These are phyloP conservation scores for Neoniphon sammara DNA, from an alignment of 2,797 vertebrate species.

Conservation along the genomic window DNA sequence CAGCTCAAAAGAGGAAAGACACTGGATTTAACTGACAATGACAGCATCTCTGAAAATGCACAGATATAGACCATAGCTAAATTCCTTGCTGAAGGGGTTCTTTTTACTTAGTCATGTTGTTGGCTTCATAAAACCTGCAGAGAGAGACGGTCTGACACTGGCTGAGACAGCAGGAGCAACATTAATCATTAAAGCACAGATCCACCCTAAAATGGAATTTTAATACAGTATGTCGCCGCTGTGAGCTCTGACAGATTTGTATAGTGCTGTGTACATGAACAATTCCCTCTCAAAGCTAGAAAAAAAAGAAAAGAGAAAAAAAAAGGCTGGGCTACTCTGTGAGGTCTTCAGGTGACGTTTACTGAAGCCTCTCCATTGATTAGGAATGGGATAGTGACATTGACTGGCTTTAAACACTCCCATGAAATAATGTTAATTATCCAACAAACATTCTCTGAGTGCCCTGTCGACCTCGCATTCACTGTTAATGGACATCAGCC, in stretches of 20 bases:
- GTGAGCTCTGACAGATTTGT: constrained; percentile 41
- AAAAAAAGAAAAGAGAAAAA: constrained; percentile 20
- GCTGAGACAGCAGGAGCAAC: constrained; percentile 67
- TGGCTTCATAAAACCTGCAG: constrained; percentile 46
- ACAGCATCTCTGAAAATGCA: constrained; percentile 45
- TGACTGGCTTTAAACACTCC: neutral
- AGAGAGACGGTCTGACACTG: constrained; percentile 51
- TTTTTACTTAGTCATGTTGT: constrained; percentile 56
- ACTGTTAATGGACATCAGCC: neutral
- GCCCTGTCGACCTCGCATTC: neutral
- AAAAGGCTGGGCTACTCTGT: neutral
- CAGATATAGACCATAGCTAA: constrained; percentile 34
- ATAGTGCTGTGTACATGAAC: constrained; percentile 32
- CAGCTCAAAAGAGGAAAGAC: constrained; percentile 34
- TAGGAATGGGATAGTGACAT: constrained; percentile 6
- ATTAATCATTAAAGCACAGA: constrained; percentile 71
- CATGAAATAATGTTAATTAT: neutral
- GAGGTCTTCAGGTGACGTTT: neutral
- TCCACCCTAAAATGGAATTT: constrained; percentile 62
- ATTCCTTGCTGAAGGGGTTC: constrained; percentile 38
- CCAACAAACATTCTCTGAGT: neutral
- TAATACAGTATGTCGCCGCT: constrained; percentile 31
- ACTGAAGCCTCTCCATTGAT: neutral
- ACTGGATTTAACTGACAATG: constrained; percentile 43
- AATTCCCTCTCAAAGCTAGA: constrained; percentile 51